A percentile compares a stretch with the other conserved stretches of the same genome.
Conservation (phyloP, 2,797 vertebrate species). For the Sciurus vulgaris region DNA sequence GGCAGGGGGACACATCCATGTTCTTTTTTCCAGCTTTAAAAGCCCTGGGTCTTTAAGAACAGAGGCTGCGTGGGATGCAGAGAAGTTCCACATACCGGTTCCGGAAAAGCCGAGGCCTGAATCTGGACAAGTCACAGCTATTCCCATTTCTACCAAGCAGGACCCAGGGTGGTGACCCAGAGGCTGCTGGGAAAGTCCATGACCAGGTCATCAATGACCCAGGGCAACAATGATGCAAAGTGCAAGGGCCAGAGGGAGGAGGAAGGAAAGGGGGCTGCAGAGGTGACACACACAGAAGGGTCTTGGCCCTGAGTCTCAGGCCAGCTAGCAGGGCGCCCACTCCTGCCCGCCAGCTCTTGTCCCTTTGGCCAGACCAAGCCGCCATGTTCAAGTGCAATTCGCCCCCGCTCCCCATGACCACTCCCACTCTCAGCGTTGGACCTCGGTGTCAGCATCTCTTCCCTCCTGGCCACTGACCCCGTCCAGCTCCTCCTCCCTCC, state of each 20-base stretch:
- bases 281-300: fast-evolving
- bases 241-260: neutral
- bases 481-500: neutral
- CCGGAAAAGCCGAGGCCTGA: neutral
- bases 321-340: neutral
- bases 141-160: neutral
- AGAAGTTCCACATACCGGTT: fast-evolving
- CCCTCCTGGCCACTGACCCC: neutral
- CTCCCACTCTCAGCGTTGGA: neutral
- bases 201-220: too few relatives aligned
- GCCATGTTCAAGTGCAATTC: neutral
- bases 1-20: neutral
- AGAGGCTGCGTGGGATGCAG: neutral
- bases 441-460: neutral
- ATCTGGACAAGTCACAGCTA: neutral
- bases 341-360: neutral
- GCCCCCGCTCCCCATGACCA: neutral
- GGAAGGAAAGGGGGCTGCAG: neutral
- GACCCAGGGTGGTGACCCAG: neutral
- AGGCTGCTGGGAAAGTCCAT: neutral
- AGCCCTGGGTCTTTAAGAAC: neutral
- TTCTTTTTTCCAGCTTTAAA: neutral
- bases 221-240: fast-evolving
- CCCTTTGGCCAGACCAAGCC: fast-evolving
- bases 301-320: neutral